Conservation (phyloP, 2,113 vertebrate species). For the Taurulus bubalis region DNA sequence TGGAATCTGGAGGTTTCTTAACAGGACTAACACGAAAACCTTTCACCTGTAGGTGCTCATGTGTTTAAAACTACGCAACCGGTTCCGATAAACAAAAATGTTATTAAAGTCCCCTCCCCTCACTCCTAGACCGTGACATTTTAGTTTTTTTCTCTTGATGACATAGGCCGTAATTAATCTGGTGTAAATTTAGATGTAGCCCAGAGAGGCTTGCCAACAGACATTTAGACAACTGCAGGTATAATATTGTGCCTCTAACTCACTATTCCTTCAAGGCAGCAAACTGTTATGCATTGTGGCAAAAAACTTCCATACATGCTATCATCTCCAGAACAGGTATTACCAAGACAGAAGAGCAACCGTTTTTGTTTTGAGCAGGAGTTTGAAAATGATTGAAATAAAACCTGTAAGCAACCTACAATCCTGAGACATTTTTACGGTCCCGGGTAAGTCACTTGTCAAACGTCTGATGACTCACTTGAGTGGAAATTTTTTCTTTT, state of each 20-base stretch:
- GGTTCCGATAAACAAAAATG: slow-evolving; percentile 20
- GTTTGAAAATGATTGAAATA: background rate
- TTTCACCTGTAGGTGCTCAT: slow-evolving; percentile 18
- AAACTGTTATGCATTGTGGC: background rate
- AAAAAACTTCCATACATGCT: background rate
- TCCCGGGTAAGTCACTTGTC: background rate
- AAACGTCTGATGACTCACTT: slow-evolving; percentile 1
- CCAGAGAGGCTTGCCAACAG: background rate
- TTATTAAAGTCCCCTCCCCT: background rate
- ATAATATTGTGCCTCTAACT: background rate
- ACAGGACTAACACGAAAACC: slow-evolving; percentile 42
- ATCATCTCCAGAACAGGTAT: background rate
- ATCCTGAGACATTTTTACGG: background rate
- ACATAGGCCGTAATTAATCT: background rate
- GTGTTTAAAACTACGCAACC: slow-evolving; percentile 29
- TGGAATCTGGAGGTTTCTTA: slow-evolving; percentile 59
- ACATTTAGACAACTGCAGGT: slow-evolving; percentile 7
- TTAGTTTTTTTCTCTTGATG: background rate
- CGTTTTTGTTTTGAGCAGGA: background rate
- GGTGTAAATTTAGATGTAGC: slow-evolving; percentile 15
- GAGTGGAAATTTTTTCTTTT: slow-evolving; percentile 26
- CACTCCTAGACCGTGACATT: background rate
- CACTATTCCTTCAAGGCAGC: background rate
- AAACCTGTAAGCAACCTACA: background rate
- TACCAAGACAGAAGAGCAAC: background rate